phyloP scores from a whole-genome alignment of 2,113 vertebrate species.

The Panurus biarmicus region DNA sequence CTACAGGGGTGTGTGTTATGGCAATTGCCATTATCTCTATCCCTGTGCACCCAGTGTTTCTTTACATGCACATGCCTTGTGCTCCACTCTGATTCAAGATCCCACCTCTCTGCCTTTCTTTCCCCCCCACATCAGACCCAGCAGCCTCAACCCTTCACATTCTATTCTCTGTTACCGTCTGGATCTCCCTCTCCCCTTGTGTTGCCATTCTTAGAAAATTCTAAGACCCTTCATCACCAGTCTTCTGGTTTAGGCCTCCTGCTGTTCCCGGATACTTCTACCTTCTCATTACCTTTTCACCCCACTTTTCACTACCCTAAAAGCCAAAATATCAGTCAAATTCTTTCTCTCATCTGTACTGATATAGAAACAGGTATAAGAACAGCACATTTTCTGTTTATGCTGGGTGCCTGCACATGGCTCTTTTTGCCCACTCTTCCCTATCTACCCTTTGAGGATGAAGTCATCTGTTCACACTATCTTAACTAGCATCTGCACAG shows the following conservation, averaged over 20 bases:
- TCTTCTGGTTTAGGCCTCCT: not conserved
- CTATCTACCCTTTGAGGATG: constrained; percentile 40
- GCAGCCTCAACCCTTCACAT: not conserved
- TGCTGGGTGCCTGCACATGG: constrained; percentile 19
- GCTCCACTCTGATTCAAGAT: not conserved
- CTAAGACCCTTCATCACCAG: not conserved
- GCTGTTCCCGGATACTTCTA: not conserved
- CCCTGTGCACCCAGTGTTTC: not conserved
- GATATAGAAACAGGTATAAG: constrained; percentile 41
- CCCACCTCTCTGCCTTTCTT: not conserved
- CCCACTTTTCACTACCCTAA: not conserved
- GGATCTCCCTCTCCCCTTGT: not conserved
- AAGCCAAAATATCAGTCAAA: not conserved
- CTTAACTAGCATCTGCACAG: constrained; percentile 56
- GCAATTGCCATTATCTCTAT: not conserved
- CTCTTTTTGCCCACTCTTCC: constrained; percentile 47
- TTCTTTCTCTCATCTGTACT: not conserved
- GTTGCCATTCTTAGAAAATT: not conserved
- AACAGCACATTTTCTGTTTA: constrained; percentile 18
- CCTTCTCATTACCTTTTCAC: not conserved
- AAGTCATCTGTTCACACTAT: constrained; percentile 62
- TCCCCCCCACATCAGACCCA: not conserved
- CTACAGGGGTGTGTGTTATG: not conserved
- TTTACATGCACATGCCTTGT: not conserved
- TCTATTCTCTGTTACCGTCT: not conserved